A percentile compares a stretch with the other conserved stretches of the same genome.
Conservation (phyloP, 2,113 vertebrate species). For the Naja naja region DNA sequence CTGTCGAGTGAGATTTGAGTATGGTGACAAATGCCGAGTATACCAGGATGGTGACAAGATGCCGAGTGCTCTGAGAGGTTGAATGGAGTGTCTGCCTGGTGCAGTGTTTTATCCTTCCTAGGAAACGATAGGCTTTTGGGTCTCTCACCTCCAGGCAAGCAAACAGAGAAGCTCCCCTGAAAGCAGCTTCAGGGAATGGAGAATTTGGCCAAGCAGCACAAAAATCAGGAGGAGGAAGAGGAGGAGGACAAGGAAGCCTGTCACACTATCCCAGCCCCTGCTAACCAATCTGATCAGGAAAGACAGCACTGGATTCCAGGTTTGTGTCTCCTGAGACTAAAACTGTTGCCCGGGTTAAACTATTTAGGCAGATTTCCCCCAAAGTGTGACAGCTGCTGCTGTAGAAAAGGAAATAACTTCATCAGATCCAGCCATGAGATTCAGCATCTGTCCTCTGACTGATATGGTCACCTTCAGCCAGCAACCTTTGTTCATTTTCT, state of each 20-base stretch:
- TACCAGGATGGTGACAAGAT: not conserved
- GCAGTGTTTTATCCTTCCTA: slow-evolving; percentile 31
- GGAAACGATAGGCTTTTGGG: slow-evolving; percentile 32
- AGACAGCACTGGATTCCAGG: not conserved
- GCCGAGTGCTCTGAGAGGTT: not conserved
- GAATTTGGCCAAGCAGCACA: slow-evolving; percentile 25
- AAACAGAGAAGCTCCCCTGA: slow-evolving; percentile 38
- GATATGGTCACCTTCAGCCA: not conserved
- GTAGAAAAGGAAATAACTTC: not conserved
- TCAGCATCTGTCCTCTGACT: not conserved
- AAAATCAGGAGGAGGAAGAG: slow-evolving; percentile 24
- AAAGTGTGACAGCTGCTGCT: not conserved
- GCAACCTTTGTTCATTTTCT: not conserved
- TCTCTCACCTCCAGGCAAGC: slow-evolving; percentile 36
- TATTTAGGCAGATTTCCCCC: not conserved
- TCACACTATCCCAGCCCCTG: not conserved
- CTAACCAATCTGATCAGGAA: slow-evolving; percentile 17
- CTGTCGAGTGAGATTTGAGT: not conserved
- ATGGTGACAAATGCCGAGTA: no score
- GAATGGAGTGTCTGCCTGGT: slow-evolving; percentile 22
- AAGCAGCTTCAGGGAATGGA: slow-evolving; percentile 18
- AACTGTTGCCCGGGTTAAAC: not conserved
- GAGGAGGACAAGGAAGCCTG: not conserved
- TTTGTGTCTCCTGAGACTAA: rapidly evolving
- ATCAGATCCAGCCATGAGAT: not conserved